Conservation (phyloP, 2,113 vertebrate genomes). For the Condylura cristata region DNA sequence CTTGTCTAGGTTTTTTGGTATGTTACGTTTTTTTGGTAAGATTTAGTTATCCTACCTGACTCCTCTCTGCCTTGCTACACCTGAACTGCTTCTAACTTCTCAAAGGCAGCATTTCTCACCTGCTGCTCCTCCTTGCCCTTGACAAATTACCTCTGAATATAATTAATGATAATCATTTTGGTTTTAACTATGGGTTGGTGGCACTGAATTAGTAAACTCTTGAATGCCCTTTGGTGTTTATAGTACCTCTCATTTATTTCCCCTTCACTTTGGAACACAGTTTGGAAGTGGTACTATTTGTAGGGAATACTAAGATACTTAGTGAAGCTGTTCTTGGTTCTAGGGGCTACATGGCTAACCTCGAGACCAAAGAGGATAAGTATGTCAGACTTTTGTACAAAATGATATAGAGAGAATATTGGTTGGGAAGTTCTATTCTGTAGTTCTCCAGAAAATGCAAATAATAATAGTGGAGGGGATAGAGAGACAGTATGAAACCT, state of each 20-base stretch:
- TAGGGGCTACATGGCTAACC: not conserved
- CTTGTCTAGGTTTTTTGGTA: not conserved
- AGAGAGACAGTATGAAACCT: not conserved
- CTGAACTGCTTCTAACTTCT: not conserved
- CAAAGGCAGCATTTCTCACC: not conserved
- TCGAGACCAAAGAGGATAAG: not conserved
- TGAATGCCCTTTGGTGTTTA: not conserved
- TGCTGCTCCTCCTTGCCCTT: not conserved
- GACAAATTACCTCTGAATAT: not conserved
- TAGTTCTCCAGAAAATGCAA: not conserved
- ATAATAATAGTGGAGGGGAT: not conserved
- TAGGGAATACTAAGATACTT: not conserved
- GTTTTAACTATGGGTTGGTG: slow-evolving; percentile 14
- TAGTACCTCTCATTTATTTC: not conserved
- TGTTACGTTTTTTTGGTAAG: not conserved
- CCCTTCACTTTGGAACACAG: not conserved
- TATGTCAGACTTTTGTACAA: not conserved
- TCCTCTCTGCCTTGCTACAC: not conserved
- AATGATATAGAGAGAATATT: not conserved
- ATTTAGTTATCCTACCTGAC: not conserved
- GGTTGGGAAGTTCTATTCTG: not conserved
- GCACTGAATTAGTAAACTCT: not conserved
- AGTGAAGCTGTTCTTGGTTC: not conserved
- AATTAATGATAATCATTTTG: not conserved
- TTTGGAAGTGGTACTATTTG: slow-evolving; percentile 12